A percentile compares a stretch with the other conserved stretches of the same genome.
These are phyloP conservation scores for Morpho helenor DNA, from an alignment of 2,888 invertebrate species.

Conservation along the genomic window DNA sequence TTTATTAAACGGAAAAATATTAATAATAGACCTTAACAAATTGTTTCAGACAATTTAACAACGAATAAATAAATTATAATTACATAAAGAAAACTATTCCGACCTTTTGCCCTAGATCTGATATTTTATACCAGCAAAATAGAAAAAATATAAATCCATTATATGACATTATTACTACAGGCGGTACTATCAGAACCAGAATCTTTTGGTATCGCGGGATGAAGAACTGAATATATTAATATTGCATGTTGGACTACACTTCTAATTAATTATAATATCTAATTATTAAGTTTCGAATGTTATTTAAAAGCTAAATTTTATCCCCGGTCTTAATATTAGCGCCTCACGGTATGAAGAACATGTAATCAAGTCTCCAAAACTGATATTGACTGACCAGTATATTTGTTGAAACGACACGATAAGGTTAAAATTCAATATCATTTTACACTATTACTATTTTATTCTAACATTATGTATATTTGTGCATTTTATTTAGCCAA, in stretches of 20 bases:
- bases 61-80: not conserved
- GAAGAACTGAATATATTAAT: slow-evolving; percentile 27
- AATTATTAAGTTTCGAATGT: slow-evolving; percentile 24
- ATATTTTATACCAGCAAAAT: slow-evolving; percentile 39
- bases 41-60: not conserved
- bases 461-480: too few species aligned
- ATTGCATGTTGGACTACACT: slow-evolving; percentile 28
- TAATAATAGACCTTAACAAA: not conserved
- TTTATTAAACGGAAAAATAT: too few species aligned
- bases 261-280: slow-evolving; percentile 29
- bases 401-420: too few species aligned
- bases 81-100: slow-evolving; percentile 5
- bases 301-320: slow-evolving; percentile 24
- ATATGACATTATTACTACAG: slow-evolving; percentile 43
- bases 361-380: slow-evolving; percentile 1
- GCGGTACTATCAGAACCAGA: slow-evolving; percentile 40
- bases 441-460: too few species aligned
- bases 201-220: slow-evolving; percentile 48
- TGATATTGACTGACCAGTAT: not conserved
- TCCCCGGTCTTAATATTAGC: slow-evolving; percentile 28
- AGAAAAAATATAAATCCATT: slow-evolving; percentile 7
- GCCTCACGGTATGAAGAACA: slow-evolving; percentile 11
- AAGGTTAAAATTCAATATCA: too few species aligned
- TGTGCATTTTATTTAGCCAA: too few species aligned
- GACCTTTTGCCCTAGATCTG: slow-evolving; percentile 19